Base-by-base conservation (phyloP, 1,140 invertebrate genomes). In the Cherax quadricarinatus region DNA sequence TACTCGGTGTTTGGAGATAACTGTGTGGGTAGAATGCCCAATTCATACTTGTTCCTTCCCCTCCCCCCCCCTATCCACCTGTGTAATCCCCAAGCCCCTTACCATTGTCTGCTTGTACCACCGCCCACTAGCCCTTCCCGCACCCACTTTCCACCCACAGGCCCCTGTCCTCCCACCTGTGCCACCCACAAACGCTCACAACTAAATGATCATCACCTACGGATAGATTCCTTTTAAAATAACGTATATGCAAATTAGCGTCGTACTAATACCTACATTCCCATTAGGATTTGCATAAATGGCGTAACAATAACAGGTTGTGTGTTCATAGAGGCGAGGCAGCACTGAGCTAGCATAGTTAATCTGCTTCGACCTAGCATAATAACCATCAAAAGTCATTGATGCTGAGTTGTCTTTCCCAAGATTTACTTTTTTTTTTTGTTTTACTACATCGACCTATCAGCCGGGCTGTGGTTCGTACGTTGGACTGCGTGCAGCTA, bases 1-100 rank as follows among this genome's bases (percentile, higher is more conserved):
- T 57, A 14, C 53, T 57, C 53, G 53, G 53, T 75, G 60, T 87
- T 70, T 87, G 78, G 85, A 87, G 30, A 87, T 87, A 87, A 87
- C 85, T 87, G 85, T 87, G 41, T 18, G 30, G 70, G 85, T 78
- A 49, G 85, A 78, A 78, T 66, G 73, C 85, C 85, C 66, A 9
- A 21, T 5, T 6, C 70, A 7, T n/a, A 24, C 62, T 75, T 2
- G 1, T 16, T 18, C 79, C 21, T 14, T 48, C 51, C 79, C 48
- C 21, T 48, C 2, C 79, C 51, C 48, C 79, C 5, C 51, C 48
- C 81, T 24, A 51, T 83, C 81, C 60, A 49, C 48, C 53, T 83
- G 7, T 83, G 16, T 7, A 70, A 0, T 1, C 14, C 62, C 30
- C 30, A 41, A 41, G 2, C 30, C 30, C 30, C 30, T 41, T 41